Evolutionary conservation across 2,113 vertebrate species (phyloP), one percentile per base, ranked within the genome.

Genomic region (Astur gentilis): DNA sequence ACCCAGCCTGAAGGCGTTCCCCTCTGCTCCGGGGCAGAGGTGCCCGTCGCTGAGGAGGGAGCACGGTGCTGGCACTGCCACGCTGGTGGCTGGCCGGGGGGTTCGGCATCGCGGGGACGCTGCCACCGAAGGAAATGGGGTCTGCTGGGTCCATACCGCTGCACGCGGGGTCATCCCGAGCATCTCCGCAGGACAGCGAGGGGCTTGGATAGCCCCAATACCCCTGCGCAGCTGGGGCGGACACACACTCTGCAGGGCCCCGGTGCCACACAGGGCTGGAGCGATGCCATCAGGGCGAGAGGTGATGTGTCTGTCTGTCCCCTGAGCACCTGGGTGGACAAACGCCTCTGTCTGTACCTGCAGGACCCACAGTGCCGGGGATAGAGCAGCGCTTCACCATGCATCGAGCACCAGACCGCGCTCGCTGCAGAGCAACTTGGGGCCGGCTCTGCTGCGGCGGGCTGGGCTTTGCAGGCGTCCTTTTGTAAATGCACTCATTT

Each of bases 1-100:
- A 7, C 7, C 11, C 6, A 7, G 40, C 8, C 21, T 3, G 36
- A 11, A 10, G 50, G 42, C 0, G 2, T 0, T 13, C 12, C 21
- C 40, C 38, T 21, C 50, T 9, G 50, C 40, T 1, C 31, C 0
- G 4, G 40, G 72, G 8, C 27, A 26, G 17, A 5, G 60, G 42
- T 19, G 31, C 4, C 1, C 13, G 2, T 9, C 1, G 32, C 60
- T 4, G 26, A 1, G 58, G 70, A 54, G 45, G 40, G 47, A 23
- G 11, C 47, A 8, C 1, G 4, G 58, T 2, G 1, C 60, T 10
- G n/a, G 61, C 58, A 4, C 44, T 10, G 70, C 23, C 2, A 32
- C 4, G 7, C 42, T 7, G 69, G 49, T 6, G 47, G 32, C 26
- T 10, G 31, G 6, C 42, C 3, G 5, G 49, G 31, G 0, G 3